phyloP scores from a whole-genome alignment of 1,140 invertebrate genomes.

The Drosophila nigrodunni region DNA sequence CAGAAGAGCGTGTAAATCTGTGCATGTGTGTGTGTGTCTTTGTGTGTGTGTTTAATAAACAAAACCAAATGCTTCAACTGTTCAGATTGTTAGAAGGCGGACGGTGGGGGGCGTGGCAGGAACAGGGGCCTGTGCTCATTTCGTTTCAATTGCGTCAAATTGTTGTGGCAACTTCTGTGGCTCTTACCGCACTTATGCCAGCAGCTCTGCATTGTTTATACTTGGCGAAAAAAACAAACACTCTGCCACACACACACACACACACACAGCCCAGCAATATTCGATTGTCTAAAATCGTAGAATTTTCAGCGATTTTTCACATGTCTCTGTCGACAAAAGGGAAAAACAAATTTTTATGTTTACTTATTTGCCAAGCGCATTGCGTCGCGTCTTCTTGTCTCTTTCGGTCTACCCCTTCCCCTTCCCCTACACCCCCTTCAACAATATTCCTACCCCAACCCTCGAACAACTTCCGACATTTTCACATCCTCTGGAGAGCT shows the following conservation, averaged over 20 bases:
- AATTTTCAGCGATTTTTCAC: slow-evolving; percentile 52
- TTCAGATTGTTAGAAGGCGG: slow-evolving; percentile 5
- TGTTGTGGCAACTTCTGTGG: slow-evolving; percentile 52
- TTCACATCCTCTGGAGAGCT: not conserved
- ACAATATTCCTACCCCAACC: not conserved
- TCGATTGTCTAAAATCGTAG: slow-evolving; percentile 48
- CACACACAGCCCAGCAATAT: slow-evolving; percentile 7
- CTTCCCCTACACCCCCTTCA: not conserved
- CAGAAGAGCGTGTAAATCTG: slow-evolving; percentile 2
- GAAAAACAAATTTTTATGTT: slow-evolving; percentile 50
- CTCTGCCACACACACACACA: slow-evolving; percentile 26
- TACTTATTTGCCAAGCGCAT: slow-evolving; percentile 29
- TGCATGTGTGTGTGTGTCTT: slow-evolving; percentile 25
- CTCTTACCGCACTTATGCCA: slow-evolving; percentile 54
- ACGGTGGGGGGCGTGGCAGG: not conserved
- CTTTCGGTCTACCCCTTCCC: not conserved
- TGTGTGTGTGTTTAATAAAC: slow-evolving; percentile 37
- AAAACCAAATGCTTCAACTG: slow-evolving; percentile 48
- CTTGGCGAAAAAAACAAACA: slow-evolving; percentile 63
- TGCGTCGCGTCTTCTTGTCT: slow-evolving; percentile 34
- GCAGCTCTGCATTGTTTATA: slow-evolving; percentile 43
- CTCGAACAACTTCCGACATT: not conserved
- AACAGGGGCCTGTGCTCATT: slow-evolving; percentile 33
- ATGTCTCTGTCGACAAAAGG: slow-evolving; percentile 42
- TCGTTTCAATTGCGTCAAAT: slow-evolving; percentile 51